These are phyloP conservation scores for Strongylocentrotus purpuratus DNA, from an alignment of 35 echinoderm and acorn worm species.

Conservation along the genomic window DNA sequence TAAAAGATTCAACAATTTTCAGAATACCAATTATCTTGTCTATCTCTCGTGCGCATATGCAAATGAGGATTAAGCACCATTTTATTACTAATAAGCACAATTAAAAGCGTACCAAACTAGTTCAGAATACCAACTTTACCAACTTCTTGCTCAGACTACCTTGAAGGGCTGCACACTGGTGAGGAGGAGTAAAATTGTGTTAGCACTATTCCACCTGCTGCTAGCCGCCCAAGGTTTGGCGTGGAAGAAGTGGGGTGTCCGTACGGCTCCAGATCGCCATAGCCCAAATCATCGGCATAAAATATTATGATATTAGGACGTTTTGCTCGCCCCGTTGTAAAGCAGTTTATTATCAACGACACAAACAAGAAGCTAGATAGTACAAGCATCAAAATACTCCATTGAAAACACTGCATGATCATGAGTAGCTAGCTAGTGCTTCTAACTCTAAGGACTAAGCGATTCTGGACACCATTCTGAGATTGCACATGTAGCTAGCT, in stretches of 20 bases:
- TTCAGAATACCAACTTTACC: too few species aligned
- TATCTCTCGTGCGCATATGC: too few species aligned
- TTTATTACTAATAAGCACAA: too few species aligned
- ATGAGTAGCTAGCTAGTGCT: not conserved
- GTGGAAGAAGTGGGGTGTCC: not conserved
- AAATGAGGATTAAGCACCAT: too few species aligned
- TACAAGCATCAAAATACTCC: not conserved
- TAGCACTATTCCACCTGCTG: not conserved
- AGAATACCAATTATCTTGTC: too few species aligned
- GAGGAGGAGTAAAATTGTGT: conserved; percentile 10
- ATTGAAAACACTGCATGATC: too few species aligned
- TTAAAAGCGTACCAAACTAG: too few species aligned
- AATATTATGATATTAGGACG: not conserved
- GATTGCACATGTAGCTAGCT: not conserved
- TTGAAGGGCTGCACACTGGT: not conserved
- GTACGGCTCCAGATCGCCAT: conserved; percentile 22
- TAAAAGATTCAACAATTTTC: too few species aligned
- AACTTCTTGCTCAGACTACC: too few species aligned
- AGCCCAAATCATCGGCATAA: conserved; percentile 40
- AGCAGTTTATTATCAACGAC: not conserved
- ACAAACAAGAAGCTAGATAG: not conserved
- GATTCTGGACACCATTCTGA: not conserved
- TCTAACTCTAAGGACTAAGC: too few species aligned
- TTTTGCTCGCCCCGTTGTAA: not conserved
- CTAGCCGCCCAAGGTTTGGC: not conserved